These are phyloP conservation scores for Carapus acus DNA, from an alignment of 2,797 vertebrate species.

Conservation along the genomic window DNA sequence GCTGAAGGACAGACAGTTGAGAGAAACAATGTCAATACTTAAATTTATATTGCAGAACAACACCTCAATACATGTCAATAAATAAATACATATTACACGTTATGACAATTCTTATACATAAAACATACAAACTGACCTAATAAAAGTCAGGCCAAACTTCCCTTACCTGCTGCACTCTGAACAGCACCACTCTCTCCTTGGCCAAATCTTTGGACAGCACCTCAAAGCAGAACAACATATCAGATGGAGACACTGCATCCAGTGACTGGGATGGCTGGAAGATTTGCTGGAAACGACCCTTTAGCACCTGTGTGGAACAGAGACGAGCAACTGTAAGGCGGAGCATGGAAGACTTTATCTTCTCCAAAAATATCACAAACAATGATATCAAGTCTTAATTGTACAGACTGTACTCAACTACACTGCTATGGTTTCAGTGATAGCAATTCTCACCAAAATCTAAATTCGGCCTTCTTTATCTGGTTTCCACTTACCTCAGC, in stretches of 20 bases:
- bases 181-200: slow-evolving; percentile 87
- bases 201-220: slow-evolving; percentile 88
- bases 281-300: slow-evolving; percentile 84
- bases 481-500: slow-evolving; percentile 76
- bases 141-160: background rate
- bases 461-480: background rate
- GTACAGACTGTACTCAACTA: background rate
- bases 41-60: too few relatives aligned
- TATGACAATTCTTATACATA: too few relatives aligned
- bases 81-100: too few relatives aligned
- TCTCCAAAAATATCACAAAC: too few relatives aligned
- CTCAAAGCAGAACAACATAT: slow-evolving; percentile 93
- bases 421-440: background rate
- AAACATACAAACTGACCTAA: too few relatives aligned
- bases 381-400: background rate
- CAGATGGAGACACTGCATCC: slow-evolving; percentile 81
- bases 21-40: background rate
- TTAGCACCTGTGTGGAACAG: slow-evolving; percentile 75
- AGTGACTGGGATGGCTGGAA: slow-evolving; percentile 85
- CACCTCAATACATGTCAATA: too few relatives aligned
- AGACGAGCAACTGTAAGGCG: background rate
- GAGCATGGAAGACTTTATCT: background rate
- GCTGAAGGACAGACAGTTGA: slow-evolving; percentile 62
- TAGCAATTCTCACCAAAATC: background rate
- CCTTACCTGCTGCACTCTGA: slow-evolving; percentile 90